These are phyloP conservation scores for Capitulum mitella DNA, from an alignment of 2,888 invertebrate genomes.

Conservation along the genomic window DNA sequence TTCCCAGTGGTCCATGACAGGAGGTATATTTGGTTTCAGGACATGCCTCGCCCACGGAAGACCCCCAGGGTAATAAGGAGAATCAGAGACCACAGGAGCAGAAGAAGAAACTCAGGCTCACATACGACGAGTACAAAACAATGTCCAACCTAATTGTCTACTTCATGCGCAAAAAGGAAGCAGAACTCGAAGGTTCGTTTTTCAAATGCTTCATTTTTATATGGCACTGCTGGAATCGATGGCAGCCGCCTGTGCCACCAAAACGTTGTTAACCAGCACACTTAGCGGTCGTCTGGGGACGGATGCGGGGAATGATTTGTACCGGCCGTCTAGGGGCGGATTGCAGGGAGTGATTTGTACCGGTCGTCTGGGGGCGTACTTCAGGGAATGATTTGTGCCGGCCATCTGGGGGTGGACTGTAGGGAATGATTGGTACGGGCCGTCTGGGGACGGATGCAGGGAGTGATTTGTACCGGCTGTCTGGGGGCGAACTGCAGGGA, in stretches of 20 bases:
- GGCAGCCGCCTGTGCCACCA: not conserved
- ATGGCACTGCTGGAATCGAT: not conserved
- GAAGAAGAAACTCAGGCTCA: slow-evolving; percentile 50
- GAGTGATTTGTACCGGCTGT: too few species aligned
- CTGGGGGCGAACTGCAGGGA: too few species aligned
- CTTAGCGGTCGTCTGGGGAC: too few species aligned
- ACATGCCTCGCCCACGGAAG: slow-evolving; percentile 57
- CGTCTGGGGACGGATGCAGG: too few species aligned
- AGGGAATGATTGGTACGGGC: too few species aligned
- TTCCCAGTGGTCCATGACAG: too few species aligned
- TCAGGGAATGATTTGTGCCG: too few species aligned
- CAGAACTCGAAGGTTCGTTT: slow-evolving; percentile 36
- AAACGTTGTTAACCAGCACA: not conserved
- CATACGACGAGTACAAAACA: slow-evolving; percentile 89
- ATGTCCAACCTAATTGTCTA: slow-evolving; percentile 85
- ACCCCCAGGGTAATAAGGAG: slow-evolving; percentile 29
- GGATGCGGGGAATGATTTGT: too few species aligned
- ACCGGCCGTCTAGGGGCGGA: too few species aligned
- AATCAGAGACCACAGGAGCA: slow-evolving; percentile 24
- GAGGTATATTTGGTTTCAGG: slow-evolving; percentile 47
- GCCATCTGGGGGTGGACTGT: too few species aligned
- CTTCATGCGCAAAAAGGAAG: slow-evolving; percentile 79
- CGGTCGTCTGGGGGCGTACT: too few species aligned
- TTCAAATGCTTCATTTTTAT: not conserved
- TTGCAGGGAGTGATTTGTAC: too few species aligned